Percentiles rank a stretch among this genome's conserved stretches.
Evolutionary conservation across 2,113 vertebrate species (phyloP).

Genomic region (Madoqua kirkii): DNA sequence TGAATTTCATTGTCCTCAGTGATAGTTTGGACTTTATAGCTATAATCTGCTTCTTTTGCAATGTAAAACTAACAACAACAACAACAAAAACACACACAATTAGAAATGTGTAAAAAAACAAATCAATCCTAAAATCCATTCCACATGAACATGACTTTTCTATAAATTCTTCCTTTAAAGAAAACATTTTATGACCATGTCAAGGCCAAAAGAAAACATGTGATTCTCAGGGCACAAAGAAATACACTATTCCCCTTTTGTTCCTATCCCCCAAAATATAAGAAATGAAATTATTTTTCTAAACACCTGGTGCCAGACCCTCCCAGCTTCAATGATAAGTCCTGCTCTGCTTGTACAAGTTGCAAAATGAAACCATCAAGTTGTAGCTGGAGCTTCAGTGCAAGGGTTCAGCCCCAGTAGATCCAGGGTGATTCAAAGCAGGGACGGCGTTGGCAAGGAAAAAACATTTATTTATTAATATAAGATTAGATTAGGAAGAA

Average conservation of each 20-base stretch:
- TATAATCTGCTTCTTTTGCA: slow-evolving; percentile 5
- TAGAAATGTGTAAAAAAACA: not conserved
- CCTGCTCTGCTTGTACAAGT: not conserved
- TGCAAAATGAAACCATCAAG: not conserved
- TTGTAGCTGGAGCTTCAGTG: not conserved
- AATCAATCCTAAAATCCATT: slow-evolving; percentile 8
- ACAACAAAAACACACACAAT: not conserved
- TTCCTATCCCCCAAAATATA: not conserved
- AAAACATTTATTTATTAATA: no score
- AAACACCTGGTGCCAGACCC: not conserved
- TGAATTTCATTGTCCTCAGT: not conserved
- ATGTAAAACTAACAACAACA: not conserved
- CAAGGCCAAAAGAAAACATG: not conserved
- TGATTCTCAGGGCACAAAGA: not conserved
- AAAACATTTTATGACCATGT: not conserved
- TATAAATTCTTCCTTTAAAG: not conserved
- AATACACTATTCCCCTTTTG: not conserved
- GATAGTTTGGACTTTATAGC: not conserved
- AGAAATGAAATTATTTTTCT: slow-evolving; percentile 8
- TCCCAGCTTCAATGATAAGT: not conserved
- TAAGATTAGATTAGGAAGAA: no score
- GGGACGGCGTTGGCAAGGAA: no score
- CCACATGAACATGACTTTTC: not conserved
- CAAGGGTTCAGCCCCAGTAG: no score
- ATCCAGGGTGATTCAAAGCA: no score